Conservation (phyloP, 2,888 invertebrate genomes). For the Harpalus rubripes region DNA sequence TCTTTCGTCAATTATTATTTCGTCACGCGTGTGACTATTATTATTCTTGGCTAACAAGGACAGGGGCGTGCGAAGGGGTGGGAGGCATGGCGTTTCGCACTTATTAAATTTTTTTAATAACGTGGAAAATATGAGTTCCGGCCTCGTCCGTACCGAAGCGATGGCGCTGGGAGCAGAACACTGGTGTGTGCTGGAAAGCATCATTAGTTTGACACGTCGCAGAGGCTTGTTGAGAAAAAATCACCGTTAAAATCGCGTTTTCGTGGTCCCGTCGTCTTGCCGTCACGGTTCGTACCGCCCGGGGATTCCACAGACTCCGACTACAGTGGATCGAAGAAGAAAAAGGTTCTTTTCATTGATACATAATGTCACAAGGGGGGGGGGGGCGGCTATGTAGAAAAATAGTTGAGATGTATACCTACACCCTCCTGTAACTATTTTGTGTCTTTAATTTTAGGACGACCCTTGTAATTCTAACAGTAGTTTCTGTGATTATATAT, state of each 20-base stretch:
- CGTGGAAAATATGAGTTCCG: slow-evolving; percentile 66
- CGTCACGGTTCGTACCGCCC: slow-evolving; percentile 40
- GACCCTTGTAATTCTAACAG: too few species aligned
- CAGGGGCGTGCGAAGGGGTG: not conserved
- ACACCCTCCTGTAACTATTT: too few species aligned
- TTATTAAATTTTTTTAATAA: slow-evolving; percentile 67
- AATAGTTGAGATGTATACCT: too few species aligned
- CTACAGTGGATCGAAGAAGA: slow-evolving; percentile 4
- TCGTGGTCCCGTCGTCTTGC: slow-evolving; percentile 55
- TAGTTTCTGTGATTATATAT: too few species aligned
- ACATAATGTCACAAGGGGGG: too few species aligned
- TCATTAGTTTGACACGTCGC: slow-evolving; percentile 75
- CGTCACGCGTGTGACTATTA: slow-evolving; percentile 60
- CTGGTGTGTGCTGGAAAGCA: slow-evolving; percentile 71
- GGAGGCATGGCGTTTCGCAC: slow-evolving; percentile 56
- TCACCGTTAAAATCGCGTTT: slow-evolving; percentile 72
- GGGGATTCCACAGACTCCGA: slow-evolving; percentile 2
- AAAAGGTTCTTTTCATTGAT: too few species aligned
- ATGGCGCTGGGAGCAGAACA: slow-evolving; percentile 7
- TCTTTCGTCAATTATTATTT: slow-evolving; percentile 62
- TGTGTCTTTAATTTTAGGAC: too few species aligned
- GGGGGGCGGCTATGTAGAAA: too few species aligned
- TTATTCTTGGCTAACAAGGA: slow-evolving; percentile 39
- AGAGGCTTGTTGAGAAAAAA: slow-evolving; percentile 71
- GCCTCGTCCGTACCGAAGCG: slow-evolving; percentile 23